These are phyloP conservation scores for Emydocephalus ijimae DNA, from an alignment of 2,113 vertebrate species.

Conservation along the genomic window DNA sequence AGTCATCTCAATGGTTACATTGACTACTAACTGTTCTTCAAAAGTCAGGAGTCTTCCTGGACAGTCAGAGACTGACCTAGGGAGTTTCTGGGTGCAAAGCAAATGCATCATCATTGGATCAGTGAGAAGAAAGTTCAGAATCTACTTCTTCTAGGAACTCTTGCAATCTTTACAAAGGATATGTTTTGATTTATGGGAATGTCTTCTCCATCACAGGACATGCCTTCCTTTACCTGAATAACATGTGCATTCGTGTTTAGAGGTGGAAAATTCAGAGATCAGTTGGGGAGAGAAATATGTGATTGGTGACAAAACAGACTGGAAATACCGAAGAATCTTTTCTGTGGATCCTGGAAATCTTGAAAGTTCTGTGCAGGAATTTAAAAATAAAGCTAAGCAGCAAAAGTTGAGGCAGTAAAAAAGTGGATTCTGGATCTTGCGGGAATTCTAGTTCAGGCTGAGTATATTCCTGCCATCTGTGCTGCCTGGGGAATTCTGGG, in stretches of 20 bases:
- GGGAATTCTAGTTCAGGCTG: not conserved
- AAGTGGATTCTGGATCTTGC: not conserved
- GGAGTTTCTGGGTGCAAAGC: not conserved
- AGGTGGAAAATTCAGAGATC: not conserved
- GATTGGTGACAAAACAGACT: not conserved
- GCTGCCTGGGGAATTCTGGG: not conserved
- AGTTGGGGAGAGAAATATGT: not conserved
- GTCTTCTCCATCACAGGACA: not conserved
- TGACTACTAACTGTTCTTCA: not conserved
- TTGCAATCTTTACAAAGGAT: not conserved
- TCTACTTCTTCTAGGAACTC: not conserved
- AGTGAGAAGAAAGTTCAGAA: not conserved
- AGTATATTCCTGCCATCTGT: not conserved
- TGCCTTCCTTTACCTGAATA: not conserved
- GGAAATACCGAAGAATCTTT: not conserved
- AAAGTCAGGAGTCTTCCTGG: not conserved
- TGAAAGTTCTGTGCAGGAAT: not conserved
- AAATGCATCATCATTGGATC: not conserved
- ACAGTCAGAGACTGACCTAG: not conserved
- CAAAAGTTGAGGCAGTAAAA: too few species aligned
- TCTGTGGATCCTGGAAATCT: not conserved
- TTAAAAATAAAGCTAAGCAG: not conserved
- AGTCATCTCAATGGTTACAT: not conserved
- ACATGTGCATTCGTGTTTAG: not conserved
- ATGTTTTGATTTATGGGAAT: not conserved